These are phyloP conservation scores for Denticeps clupeoides DNA, from an alignment of 2,797 vertebrate genomes.

Conservation along the genomic window DNA sequence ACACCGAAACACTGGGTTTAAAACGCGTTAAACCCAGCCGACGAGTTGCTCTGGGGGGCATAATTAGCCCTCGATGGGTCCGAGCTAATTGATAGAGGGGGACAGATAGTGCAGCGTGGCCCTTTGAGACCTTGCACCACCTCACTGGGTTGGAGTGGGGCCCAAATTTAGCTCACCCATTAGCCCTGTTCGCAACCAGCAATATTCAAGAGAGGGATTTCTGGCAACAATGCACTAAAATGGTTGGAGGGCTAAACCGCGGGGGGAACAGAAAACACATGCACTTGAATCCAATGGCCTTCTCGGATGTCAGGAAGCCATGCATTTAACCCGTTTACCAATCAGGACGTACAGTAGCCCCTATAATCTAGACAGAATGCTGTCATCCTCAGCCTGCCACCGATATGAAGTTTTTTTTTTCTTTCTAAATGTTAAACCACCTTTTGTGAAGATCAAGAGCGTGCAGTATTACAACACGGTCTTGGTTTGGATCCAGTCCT, in stretches of 20 bases:
- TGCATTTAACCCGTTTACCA: slow-evolving; percentile 12
- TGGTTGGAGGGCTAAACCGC: neutral
- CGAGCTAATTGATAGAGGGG: slow-evolving; percentile 4
- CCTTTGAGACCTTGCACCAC: too few species aligned
- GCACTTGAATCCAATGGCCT: neutral
- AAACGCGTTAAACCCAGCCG: too few species aligned
- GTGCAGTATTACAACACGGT: too few species aligned
- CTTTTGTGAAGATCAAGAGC: too few species aligned
- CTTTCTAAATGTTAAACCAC: too few species aligned
- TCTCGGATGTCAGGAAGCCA: slow-evolving; percentile 3
- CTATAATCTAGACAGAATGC: slow-evolving; percentile 14
- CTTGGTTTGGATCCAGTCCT: too few species aligned
- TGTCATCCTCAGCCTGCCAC: too few species aligned
- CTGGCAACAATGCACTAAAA: neutral
- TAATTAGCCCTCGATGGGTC: slow-evolving; percentile 5
- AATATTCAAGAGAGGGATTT: too few species aligned
- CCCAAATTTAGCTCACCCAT: neutral
- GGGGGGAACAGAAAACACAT: slow-evolving; percentile 4
- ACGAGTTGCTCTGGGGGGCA: neutral
- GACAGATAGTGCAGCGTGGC: too few species aligned
- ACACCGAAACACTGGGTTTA: too few species aligned
- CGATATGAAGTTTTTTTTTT: too few species aligned
- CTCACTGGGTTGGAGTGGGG: slow-evolving; percentile 2
- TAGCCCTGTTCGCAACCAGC: neutral
- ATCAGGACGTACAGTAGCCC: slow-evolving; percentile 11